Evolutionary conservation across 1,140 invertebrate genomes (phyloP).

Genomic region (Dendrolimus kikuchii): DNA sequence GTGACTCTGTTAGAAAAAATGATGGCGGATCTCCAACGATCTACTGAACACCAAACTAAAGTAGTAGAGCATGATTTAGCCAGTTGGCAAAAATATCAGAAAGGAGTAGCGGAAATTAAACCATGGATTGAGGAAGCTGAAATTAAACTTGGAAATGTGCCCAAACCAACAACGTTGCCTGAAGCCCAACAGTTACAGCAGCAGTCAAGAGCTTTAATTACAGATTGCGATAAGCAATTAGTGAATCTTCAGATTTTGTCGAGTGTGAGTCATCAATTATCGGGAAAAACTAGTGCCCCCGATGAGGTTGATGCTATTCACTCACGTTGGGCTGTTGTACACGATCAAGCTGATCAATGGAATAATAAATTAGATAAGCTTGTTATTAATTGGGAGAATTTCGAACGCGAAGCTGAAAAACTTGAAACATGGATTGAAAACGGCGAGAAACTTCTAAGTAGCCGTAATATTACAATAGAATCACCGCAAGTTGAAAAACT

Average conservation of each 20-base stretch:
- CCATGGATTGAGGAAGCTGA: slow-evolving; percentile 93
- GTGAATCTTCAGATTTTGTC: slow-evolving; percentile 81
- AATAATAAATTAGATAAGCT: slow-evolving; percentile 84
- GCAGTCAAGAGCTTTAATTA: slow-evolving; percentile 78
- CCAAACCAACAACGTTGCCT: slow-evolving; percentile 82
- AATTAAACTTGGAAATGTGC: slow-evolving; percentile 79
- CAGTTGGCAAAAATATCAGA: slow-evolving; percentile 90
- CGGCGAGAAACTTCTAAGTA: slow-evolving; percentile 75
- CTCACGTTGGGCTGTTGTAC: slow-evolving; percentile 83
- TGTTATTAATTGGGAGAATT: slow-evolving; percentile 84
- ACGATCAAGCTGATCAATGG: slow-evolving; percentile 82
- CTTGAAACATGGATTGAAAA: slow-evolving; percentile 82
- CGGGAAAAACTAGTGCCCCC: slow-evolving; percentile 79
- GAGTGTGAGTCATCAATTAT: slow-evolving; percentile 81
- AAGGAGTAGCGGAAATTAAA: slow-evolving; percentile 83
- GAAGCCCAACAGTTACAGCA: slow-evolving; percentile 86
- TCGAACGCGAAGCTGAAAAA: slow-evolving; percentile 81
- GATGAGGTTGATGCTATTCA: slow-evolving; percentile 88
- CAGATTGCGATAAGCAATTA: slow-evolving; percentile 84
- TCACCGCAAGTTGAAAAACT: slow-evolving; percentile 80
- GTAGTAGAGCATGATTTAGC: slow-evolving; percentile 83
- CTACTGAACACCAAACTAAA: slow-evolving; percentile 80
- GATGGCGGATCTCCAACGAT: slow-evolving; percentile 79
- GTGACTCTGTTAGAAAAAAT: slow-evolving; percentile 79
- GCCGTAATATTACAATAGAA: slow-evolving; percentile 74